A percentile compares a stretch with the other conserved stretches of the same genome.
Evolutionary conservation across 2,797 vertebrate species (phyloP).

Genomic region (Ficedula albicollis): DNA sequence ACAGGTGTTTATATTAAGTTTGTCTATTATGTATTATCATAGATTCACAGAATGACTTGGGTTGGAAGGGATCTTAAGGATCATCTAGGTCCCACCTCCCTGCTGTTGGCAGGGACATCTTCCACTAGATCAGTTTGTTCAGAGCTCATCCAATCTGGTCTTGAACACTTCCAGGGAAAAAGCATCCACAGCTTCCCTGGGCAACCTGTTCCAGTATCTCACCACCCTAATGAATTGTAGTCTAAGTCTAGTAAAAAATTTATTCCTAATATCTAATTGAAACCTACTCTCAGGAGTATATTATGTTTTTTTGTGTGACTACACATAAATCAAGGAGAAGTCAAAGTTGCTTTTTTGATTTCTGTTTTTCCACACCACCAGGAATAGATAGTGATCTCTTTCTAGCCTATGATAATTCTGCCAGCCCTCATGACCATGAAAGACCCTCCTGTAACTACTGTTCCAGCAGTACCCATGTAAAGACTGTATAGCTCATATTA

Average conservation of each 20-base stretch:
- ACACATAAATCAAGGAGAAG: background rate
- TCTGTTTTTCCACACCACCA: background rate
- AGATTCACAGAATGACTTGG: background rate
- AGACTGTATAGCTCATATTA: background rate
- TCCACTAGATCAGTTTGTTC: background rate
- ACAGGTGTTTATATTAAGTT: background rate
- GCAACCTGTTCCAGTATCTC: background rate
- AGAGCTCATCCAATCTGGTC: background rate
- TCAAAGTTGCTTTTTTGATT: background rate
- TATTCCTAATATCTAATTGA: background rate
- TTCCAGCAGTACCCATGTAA: background rate
- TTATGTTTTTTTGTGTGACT: background rate
- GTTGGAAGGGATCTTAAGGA: background rate
- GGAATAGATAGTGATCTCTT: background rate
- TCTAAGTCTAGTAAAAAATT: background rate
- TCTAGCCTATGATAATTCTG: background rate
- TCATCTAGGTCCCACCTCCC: background rate
- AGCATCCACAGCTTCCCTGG: background rate
- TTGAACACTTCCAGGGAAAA: background rate
- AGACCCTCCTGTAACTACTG: background rate
- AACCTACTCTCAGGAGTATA: background rate
- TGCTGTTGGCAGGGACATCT: background rate
- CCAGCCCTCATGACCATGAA: fast-evolving
- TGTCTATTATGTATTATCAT: background rate
- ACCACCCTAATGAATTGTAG: background rate